Conservation (phyloP, 1,140 invertebrate species). For the Coboldia fuscipes region DNA sequence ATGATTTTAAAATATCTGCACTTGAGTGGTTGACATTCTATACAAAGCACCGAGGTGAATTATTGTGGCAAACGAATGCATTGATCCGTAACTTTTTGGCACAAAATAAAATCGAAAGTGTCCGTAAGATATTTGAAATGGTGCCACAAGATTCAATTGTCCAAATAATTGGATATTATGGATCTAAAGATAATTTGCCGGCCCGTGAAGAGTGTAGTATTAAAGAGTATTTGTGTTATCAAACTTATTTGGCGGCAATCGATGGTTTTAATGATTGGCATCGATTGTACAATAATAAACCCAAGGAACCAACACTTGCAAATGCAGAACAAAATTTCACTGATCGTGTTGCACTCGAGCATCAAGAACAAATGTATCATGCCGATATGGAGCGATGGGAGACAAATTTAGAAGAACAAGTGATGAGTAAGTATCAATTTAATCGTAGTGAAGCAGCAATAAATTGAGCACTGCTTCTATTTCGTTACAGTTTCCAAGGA, state of each 20-base stretch:
- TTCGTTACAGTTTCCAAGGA: slow-evolving; percentile 41
- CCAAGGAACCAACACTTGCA: slow-evolving; percentile 34
- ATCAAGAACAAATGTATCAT: slow-evolving; percentile 53
- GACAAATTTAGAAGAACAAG: slow-evolving; percentile 33
- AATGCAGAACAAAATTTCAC: slow-evolving; percentile 47
- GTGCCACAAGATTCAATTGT: slow-evolving; percentile 40
- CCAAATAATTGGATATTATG: slow-evolving; percentile 29
- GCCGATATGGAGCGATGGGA: slow-evolving; percentile 61
- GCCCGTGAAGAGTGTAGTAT: slow-evolving; percentile 31
- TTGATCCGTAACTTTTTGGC: slow-evolving; percentile 64
- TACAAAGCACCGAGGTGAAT: slow-evolving; percentile 51
- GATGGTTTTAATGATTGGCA: slow-evolving; percentile 82
- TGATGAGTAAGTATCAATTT: slow-evolving; percentile 28
- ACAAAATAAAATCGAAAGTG: slow-evolving; percentile 39
- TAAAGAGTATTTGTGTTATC: slow-evolving; percentile 54
- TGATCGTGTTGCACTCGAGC: slow-evolving; percentile 73
- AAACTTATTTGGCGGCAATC: slow-evolving; percentile 59
- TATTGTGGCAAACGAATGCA: slow-evolving; percentile 70
- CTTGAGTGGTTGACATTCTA: slow-evolving; percentile 78
- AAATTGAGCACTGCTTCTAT: too few relatives aligned
- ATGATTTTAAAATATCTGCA: slow-evolving; percentile 44
- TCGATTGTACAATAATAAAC: slow-evolving; percentile 55
- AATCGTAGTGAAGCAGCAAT: too few relatives aligned
- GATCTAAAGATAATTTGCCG: slow-evolving; percentile 28
- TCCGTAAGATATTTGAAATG: slow-evolving; percentile 43